Conservation (phyloP, 2,888 invertebrate genomes). For the Chrysina gloriosa region DNA sequence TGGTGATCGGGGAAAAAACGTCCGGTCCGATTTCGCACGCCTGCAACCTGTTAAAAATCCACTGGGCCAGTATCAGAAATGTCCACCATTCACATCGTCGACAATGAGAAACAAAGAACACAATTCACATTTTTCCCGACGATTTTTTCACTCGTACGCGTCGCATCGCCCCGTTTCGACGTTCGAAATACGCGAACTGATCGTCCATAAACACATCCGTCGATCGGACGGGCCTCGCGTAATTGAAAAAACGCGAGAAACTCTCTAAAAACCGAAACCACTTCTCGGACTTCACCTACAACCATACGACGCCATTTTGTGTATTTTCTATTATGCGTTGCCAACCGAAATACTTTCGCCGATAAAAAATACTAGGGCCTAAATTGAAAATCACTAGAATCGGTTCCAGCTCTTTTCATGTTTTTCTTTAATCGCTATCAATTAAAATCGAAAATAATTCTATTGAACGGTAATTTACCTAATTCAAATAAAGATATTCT, state of each 20-base stretch:
- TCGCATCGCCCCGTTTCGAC: slow-evolving; percentile 16
- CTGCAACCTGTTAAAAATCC: slow-evolving; percentile 43
- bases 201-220: slow-evolving; percentile 22
- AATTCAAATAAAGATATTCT: too few relatives aligned
- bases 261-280: slow-evolving; percentile 33
- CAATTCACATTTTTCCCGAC: slow-evolving; percentile 61
- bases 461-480: too few relatives aligned
- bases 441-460: not conserved
- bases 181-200: slow-evolving; percentile 20
- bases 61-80: slow-evolving; percentile 44
- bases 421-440: not conserved
- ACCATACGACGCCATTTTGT: slow-evolving; percentile 61
- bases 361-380: not conserved
- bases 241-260: slow-evolving; percentile 39
- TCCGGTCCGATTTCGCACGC: not conserved
- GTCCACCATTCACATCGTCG: slow-evolving; percentile 59
- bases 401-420: too few relatives aligned
- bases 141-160: slow-evolving; percentile 54
- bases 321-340: slow-evolving; percentile 42
- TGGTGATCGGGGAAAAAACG: not conserved
- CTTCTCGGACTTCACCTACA: slow-evolving; percentile 52
- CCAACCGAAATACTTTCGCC: slow-evolving; percentile 38
- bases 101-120: slow-evolving; percentile 61
- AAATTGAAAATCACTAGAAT: slow-evolving; percentile 20
- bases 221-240: slow-evolving; percentile 10